Evolutionary conservation across 2,888 invertebrate genomes (phyloP).

Genomic region (Flexamia atlantica): DNA sequence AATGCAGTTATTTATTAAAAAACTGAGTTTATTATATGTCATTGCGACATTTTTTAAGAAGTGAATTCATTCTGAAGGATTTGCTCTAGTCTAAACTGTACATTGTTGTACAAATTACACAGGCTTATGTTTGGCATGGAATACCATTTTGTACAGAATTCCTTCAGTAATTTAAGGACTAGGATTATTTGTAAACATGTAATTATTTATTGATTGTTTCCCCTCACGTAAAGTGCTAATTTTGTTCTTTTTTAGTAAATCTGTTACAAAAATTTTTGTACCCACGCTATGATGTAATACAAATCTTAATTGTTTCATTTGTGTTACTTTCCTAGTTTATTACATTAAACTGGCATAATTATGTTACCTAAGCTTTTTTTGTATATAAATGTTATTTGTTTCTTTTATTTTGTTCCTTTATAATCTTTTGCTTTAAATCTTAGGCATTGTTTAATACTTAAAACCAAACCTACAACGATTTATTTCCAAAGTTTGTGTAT

Average conservation of each 20-base stretch:
- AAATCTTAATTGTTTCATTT: background rate
- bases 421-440: conserved; percentile 43
- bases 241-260: background rate
- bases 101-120: background rate
- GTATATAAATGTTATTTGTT: conserved; percentile 53
- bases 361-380: conserved; percentile 49
- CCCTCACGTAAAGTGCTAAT: background rate
- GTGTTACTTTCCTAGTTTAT: conserved; percentile 24
- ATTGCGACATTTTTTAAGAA: background rate
- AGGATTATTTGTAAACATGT: background rate
- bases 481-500: conserved; percentile 64
- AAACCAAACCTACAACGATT: conserved; percentile 54
- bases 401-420: conserved; percentile 43
- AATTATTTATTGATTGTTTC: conserved; percentile 5
- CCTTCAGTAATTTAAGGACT: background rate
- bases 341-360: conserved; percentile 35
- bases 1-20: too few species aligned
- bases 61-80: background rate
- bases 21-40: background rate
- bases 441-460: conserved; percentile 35
- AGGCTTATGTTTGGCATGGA: conserved; percentile 5
- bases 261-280: background rate
- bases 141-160: conserved; percentile 8
- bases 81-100: conserved; percentile 1
- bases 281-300: background rate